Percentiles rank a stretch among this genome's conserved stretches.
Conservation (phyloP, 37 sponge, comb jelly and placozoan genomes). For the Halisarca cf. caerulea region DNA sequence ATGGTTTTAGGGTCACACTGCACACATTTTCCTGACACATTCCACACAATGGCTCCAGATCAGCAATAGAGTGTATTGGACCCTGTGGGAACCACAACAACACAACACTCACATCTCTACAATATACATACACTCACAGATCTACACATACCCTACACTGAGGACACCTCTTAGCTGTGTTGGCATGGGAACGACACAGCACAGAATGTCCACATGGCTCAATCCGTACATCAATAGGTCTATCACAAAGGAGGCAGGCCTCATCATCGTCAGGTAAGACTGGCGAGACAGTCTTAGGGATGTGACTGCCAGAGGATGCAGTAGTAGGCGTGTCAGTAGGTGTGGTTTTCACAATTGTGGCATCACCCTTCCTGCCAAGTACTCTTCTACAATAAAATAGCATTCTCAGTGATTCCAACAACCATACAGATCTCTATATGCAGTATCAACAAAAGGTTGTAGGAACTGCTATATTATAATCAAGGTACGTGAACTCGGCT, state of each 20-base stretch:
- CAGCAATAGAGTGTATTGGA: slow-evolving; percentile 33
- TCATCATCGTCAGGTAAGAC: neutral
- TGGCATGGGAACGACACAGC: slow-evolving; percentile 65
- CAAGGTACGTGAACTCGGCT: too few relatives aligned
- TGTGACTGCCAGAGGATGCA: neutral
- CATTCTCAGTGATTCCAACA: too few relatives aligned
- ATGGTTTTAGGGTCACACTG: slow-evolving; percentile 72
- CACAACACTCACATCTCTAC: neutral
- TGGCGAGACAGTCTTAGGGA: neutral
- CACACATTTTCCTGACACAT: slow-evolving; percentile 73
- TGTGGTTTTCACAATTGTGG: too few relatives aligned
- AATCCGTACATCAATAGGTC: slow-evolving; percentile 59
- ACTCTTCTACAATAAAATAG: too few relatives aligned
- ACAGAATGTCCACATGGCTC: slow-evolving; percentile 80
- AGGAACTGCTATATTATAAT: too few relatives aligned
- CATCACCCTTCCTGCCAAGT: too few relatives aligned
- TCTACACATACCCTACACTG: slow-evolving; percentile 58
- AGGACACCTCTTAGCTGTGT: slow-evolving; percentile 80
- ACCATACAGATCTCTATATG: too few relatives aligned
- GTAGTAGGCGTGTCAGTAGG: too few relatives aligned
- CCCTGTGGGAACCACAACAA: slow-evolving; percentile 16
- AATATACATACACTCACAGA: neutral
- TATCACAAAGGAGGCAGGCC: slow-evolving; percentile 70
- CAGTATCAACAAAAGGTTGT: too few relatives aligned
- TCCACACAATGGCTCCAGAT: slow-evolving; percentile 42